Conservation (phyloP, 2,888 invertebrate species). For the Strigamia maritima region DNA sequence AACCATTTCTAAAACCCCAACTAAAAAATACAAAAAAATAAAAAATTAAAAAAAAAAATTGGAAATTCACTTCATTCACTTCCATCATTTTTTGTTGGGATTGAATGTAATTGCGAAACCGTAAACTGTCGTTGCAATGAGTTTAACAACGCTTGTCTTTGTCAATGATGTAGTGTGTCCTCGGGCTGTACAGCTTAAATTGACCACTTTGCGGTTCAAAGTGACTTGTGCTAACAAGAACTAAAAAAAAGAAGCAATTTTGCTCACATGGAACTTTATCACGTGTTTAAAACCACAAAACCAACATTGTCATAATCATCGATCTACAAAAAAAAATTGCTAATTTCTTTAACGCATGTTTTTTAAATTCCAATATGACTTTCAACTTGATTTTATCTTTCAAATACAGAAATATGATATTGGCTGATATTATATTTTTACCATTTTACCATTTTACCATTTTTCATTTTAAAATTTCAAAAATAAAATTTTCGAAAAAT, state of each 20-base stretch:
- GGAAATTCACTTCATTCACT: too few relatives aligned
- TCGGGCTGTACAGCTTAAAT: neutral
- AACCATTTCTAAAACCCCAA: neutral
- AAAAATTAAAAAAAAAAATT: neutral
- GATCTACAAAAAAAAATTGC: too few relatives aligned
- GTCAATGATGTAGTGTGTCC: neutral
- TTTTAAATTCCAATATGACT: too few relatives aligned
- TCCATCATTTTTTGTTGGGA: too few relatives aligned
- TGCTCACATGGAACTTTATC: neutral
- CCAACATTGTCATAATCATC: neutral
- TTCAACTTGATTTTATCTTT: too few relatives aligned
- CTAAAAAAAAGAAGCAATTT: constrained; percentile 1
- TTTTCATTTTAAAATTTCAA: too few relatives aligned
- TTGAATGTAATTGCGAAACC: too few relatives aligned
- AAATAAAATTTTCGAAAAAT: too few relatives aligned
- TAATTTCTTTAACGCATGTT: too few relatives aligned
- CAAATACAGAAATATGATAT: too few relatives aligned
- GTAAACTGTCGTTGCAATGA: neutral
- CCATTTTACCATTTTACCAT: too few relatives aligned
- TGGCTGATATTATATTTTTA: too few relatives aligned
- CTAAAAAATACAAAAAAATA: neutral
- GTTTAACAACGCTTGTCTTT: neutral
- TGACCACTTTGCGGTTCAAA: constrained; percentile 5
- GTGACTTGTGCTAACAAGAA: neutral
- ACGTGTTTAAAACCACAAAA: neutral